Conservation (phyloP, 2,113 vertebrate species). For the Plecturocebus donacophilus region DNA sequence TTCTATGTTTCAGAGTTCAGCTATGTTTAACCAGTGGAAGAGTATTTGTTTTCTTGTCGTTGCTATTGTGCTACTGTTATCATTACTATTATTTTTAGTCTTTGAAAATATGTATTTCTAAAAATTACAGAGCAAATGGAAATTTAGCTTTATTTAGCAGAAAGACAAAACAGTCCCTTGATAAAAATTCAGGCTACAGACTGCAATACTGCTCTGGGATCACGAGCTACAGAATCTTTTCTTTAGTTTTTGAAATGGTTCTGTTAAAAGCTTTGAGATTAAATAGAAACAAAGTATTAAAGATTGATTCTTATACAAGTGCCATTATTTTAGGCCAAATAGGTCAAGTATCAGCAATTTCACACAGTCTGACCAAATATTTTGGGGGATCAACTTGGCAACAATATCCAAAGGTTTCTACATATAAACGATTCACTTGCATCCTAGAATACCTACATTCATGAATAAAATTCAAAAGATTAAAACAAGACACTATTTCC, state of each 20-base stretch:
- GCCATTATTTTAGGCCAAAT: not conserved
- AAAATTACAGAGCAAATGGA: not conserved
- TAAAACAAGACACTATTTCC: conserved; percentile 11
- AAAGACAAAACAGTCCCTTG: conserved; percentile 36
- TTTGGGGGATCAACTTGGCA: not conserved
- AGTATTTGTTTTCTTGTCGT: not conserved
- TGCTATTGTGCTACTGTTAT: not conserved
- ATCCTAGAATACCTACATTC: not conserved
- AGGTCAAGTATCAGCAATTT: not conserved
- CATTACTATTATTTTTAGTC: not conserved
- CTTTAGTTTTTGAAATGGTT: conserved; percentile 37
- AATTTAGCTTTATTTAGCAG: conserved; percentile 19
- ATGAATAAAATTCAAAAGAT: not conserved
- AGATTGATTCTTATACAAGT: not conserved
- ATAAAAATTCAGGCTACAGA: conserved; percentile 3
- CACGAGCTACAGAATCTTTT: not conserved
- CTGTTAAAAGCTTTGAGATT: conserved; percentile 1
- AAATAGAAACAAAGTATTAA: conserved; percentile 13
- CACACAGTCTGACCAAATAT: not conserved
- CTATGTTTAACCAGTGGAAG: not conserved
- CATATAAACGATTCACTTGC: not conserved
- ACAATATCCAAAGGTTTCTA: conserved; percentile 24
- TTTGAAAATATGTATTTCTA: conserved; percentile 40
- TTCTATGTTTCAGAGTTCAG: not conserved
- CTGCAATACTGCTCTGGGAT: not conserved